phyloP scores from a whole-genome alignment of 2,113 vertebrate genomes.

The Mus musculus region GRCm39 chr16:10636501-10637000 shows the following conservation, averaged over 20 bases:
- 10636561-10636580: not conserved
- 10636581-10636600: not conserved
- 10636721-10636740: not conserved
- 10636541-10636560: not conserved
- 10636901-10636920: not conserved
- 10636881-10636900: no score
- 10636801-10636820: not conserved
- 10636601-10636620: no score
- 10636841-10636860: not conserved
- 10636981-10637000: not conserved
- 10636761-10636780: not conserved
- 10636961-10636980: not conserved
- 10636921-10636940: not conserved
- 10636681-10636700: not conserved
- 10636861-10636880: not conserved
- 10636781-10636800: not conserved
- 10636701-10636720: not conserved
- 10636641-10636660: not conserved
- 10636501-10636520: not conserved
- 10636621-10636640: not conserved
- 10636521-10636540: not conserved
- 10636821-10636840: not conserved
- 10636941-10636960: not conserved
- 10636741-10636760: not conserved
- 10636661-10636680: not conserved